Evolutionary conservation across 2,888 invertebrate genomes (phyloP), one percentile per base, ranked within the genome.

Genomic region (Sylvicola cinctus): DNA sequence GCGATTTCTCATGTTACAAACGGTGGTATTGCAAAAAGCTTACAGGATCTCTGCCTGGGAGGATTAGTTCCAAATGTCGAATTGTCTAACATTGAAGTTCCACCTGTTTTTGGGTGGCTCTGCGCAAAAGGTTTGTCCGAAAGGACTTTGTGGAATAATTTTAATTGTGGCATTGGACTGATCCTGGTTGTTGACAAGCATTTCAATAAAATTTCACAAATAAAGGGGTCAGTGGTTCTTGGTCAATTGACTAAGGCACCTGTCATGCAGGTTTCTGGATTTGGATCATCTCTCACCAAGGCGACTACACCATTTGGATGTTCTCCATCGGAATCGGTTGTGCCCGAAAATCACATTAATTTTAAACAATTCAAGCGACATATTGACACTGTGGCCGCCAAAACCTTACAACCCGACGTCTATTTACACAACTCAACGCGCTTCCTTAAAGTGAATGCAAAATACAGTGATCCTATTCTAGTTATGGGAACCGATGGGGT

Each of bases 401-500:
- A 4, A 4, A 20, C 20, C 20, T 20, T 20, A 8, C 4, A 20
- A 6, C 8, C 20, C 4, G 20, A 20, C 8, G 20, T 20, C 4
- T 20, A 20, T 20, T 8, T 20, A 8, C 20, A 20, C 20, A 20
- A 20, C 8, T 20, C 20, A 6, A 20, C 4, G 20, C 20, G 20
- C 20, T 20, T 20, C 8, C 8, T 20, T 4, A 28, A 28, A 28
- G n/a, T 28, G 66, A 66, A 17, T 12, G 4, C 29, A 1, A 20
- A 20, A 20, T 66, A 54, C 44, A 61, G 61, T 35, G 83, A 91
- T 53, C 88, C 93, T 1, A 68, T 93, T 16, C 62, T 98, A 1
- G 85, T 96, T 0, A 74, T 93, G 29, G 93, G 93, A 1, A 85
- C 95, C 0, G 95, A 95, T 61, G 96, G 96, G n/a, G 95, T 96